Percentiles rank a stretch among this genome's conserved stretches.
Conservation (phyloP, 2,888 invertebrate species). For the Tupiocoris notatus region DNA sequence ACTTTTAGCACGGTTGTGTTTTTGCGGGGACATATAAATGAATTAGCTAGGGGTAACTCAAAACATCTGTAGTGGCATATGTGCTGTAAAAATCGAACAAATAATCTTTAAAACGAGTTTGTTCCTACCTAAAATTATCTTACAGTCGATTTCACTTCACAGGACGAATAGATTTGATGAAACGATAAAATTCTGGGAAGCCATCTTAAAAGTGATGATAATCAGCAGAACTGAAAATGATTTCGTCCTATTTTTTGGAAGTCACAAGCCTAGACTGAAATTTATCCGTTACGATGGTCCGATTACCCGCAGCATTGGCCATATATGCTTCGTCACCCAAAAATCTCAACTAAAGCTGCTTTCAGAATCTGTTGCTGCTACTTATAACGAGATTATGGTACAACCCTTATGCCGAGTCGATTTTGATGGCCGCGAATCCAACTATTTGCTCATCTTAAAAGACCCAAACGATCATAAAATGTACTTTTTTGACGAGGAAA, state of each 20-base stretch:
- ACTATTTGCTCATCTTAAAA: constrained; percentile 1
- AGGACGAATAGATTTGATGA: constrained; percentile 1
- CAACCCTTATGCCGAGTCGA: not conserved
- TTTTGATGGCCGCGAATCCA: not conserved
- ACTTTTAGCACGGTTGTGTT: too few relatives aligned
- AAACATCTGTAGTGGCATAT: too few relatives aligned
- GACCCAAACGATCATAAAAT: not conserved
- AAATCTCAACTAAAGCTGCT: not conserved
- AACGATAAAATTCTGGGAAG: constrained; percentile 1
- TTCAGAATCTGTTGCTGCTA: not conserved
- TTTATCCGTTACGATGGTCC: not conserved
- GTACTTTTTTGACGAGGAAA: constrained; percentile 5
- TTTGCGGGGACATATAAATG: too few relatives aligned
- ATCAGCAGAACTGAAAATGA: constrained; percentile 16
- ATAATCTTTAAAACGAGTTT: too few relatives aligned
- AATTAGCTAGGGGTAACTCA: too few relatives aligned
- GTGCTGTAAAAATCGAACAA: too few relatives aligned
- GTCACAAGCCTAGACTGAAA: not conserved
- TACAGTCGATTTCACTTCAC: too few relatives aligned
- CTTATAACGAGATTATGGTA: not conserved
- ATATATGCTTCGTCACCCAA: not conserved
- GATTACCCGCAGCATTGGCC: not conserved
- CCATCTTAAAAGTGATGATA: not conserved
- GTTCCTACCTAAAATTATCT: too few relatives aligned
- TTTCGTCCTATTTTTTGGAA: constrained; percentile 10